phyloP scores from a whole-genome alignment of 2,888 invertebrate genomes.

The Drosophila austrosaltans region DNA sequence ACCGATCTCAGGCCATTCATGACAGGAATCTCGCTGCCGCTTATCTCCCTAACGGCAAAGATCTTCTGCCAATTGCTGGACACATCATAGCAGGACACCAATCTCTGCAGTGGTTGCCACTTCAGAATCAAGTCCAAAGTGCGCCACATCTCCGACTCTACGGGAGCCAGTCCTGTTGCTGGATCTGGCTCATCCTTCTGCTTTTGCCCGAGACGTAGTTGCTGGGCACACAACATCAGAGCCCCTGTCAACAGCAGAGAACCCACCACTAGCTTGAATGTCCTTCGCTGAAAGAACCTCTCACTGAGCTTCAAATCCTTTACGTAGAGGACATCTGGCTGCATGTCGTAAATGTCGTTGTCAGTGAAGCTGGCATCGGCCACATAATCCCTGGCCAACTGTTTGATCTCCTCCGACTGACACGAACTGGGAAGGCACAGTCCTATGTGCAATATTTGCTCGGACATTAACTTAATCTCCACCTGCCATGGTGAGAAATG shows the following conservation, averaged over 20 bases:
- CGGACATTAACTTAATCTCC: slow-evolving; percentile 83
- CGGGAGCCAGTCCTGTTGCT: slow-evolving; percentile 54
- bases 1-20: slow-evolving; percentile 83
- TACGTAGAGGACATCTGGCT: slow-evolving; percentile 81
- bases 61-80: slow-evolving; percentile 72
- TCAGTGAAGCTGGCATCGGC: slow-evolving; percentile 71
- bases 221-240: slow-evolving; percentile 73
- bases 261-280: slow-evolving; percentile 76
- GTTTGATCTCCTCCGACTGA: slow-evolving; percentile 81
- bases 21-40: slow-evolving; percentile 79
- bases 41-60: slow-evolving; percentile 64
- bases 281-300: slow-evolving; percentile 76
- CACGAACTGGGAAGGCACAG: slow-evolving; percentile 85
- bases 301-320: slow-evolving; percentile 81
- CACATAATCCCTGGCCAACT: slow-evolving; percentile 80
- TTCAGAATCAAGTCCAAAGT: slow-evolving; percentile 53
- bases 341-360: slow-evolving; percentile 80
- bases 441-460: slow-evolving; percentile 84
- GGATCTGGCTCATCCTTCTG: slow-evolving; percentile 32
- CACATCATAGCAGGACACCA: slow-evolving; percentile 82
- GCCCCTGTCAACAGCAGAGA: slow-evolving; percentile 68
- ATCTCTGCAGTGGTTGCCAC: slow-evolving; percentile 59
- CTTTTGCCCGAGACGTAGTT: slow-evolving; percentile 47
- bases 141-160: slow-evolving; percentile 65
- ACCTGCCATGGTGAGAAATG: slow-evolving; percentile 84